Conservation (phyloP, 2,797 vertebrate species). For the Pseudocheirus occidentalis region DNA sequence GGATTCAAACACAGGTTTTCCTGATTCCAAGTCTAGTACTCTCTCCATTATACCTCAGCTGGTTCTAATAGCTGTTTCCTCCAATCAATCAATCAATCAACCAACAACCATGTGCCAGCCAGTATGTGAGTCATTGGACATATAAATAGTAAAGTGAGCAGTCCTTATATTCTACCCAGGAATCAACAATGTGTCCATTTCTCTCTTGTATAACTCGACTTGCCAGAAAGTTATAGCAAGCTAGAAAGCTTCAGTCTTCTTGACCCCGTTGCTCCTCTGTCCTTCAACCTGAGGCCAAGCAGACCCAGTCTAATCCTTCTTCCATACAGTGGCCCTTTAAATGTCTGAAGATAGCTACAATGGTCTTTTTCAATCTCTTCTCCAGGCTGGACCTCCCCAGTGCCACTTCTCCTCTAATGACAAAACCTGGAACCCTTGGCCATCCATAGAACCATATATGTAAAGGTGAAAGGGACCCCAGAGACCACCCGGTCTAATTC, state of each 20-base stretch:
- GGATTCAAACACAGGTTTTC: background rate
- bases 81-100: background rate
- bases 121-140: background rate
- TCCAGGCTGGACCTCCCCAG: background rate
- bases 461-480: too few relatives aligned
- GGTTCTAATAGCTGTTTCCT: background rate
- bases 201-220: background rate
- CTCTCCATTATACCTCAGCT: background rate
- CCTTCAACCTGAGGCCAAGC: background rate
- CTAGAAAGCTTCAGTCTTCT: background rate
- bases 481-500: background rate
- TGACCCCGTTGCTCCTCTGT: background rate
- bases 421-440: background rate
- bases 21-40: background rate
- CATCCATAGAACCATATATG: background rate
- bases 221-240: background rate
- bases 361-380: background rate
- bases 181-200: background rate
- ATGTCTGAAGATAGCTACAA: too few relatives aligned
- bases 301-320: background rate
- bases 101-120: background rate
- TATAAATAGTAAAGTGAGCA: background rate
- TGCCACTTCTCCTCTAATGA: too few relatives aligned
- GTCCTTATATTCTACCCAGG: background rate
- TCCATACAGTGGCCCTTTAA: background rate